Base-by-base conservation (phyloP, 2,888 invertebrate genomes). In the Apamea crenata region DNA sequence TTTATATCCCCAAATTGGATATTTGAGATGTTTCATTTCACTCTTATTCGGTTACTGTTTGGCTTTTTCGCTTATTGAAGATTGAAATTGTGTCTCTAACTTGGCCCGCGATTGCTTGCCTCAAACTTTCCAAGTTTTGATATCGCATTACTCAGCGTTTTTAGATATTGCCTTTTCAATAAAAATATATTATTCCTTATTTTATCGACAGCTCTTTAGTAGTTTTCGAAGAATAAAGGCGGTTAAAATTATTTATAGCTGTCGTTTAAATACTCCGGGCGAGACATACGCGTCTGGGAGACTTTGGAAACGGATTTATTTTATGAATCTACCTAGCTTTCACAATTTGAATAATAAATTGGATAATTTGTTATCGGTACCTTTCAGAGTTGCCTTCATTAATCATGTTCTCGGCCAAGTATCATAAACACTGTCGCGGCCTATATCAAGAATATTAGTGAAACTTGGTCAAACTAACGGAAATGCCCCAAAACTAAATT, bases 401-500 rank as follows among this genome's bases (percentile, higher is more conserved):
- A 53, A 80, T 76, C n/a, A 73, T 36, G 70, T 70, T 65, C 16
- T 50, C 10, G 21, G 29, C 10, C 21, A 63, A 67, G 10, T 73
- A 50, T 73, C 44, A 77, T 76, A 72, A 78, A 72, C 76, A 84
- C 75, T 78, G 66, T 80, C 32, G 70, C 67, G 71, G 80, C 76
- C 73, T 84, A 85, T 83, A 88, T 85, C 85, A 88, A 81, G 83
- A 81, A 88, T 85, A 68, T 84, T 82, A 81, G 75, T 74, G 78
- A 77, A 89, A 91, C 84, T 90, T 87, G 72, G 63, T 80, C 84
- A 87, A 91, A 86, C 82, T 86, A 85, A 66, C 65, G 66, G 86
- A 80, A 91, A 92, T 92, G 83, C 84, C 85, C 86, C 88, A 88
- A 91, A 94, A 94, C 93, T 92, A 94, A 95, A 95, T 95, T 95